Percentiles rank a stretch among this genome's conserved stretches.
Evolutionary conservation across 2,888 invertebrate species (phyloP).

Genomic region (Eupithecia subumbrata): DNA sequence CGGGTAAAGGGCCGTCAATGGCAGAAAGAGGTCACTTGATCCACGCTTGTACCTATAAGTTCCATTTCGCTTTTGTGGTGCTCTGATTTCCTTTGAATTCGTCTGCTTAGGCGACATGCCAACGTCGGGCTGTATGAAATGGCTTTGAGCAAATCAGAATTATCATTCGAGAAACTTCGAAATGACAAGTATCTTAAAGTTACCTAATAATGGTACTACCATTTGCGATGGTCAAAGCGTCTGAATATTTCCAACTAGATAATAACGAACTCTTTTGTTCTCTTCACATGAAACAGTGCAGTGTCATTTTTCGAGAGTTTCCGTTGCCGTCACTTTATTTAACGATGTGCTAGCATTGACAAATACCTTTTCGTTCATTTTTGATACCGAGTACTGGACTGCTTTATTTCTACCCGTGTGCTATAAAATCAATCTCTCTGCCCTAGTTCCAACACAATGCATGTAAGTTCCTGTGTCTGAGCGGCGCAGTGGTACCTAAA

Average conservation of each 20-base stretch:
- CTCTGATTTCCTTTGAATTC: background rate
- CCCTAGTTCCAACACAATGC: background rate
- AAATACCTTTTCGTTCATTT: background rate
- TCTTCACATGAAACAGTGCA: background rate
- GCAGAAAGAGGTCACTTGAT: constrained; percentile 4
- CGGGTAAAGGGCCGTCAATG: background rate
- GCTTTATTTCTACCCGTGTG: background rate
- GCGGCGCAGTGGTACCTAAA: background rate
- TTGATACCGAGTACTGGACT: background rate
- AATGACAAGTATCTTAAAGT: background rate
- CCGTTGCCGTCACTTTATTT: background rate
- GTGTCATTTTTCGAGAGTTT: background rate
- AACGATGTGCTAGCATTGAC: background rate
- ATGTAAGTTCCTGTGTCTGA: background rate
- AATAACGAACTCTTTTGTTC: background rate
- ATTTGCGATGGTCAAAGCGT: background rate
- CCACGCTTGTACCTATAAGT: background rate
- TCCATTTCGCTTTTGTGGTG: background rate
- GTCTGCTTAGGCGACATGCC: background rate
- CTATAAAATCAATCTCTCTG: background rate
- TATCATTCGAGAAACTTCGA: background rate
- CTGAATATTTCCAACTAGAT: background rate
- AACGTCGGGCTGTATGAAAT: background rate
- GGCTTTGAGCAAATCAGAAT: background rate
- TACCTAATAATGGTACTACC: background rate